Conservation (phyloP, 2,113 vertebrate species). For the Neomonachus schauinslandi region DNA sequence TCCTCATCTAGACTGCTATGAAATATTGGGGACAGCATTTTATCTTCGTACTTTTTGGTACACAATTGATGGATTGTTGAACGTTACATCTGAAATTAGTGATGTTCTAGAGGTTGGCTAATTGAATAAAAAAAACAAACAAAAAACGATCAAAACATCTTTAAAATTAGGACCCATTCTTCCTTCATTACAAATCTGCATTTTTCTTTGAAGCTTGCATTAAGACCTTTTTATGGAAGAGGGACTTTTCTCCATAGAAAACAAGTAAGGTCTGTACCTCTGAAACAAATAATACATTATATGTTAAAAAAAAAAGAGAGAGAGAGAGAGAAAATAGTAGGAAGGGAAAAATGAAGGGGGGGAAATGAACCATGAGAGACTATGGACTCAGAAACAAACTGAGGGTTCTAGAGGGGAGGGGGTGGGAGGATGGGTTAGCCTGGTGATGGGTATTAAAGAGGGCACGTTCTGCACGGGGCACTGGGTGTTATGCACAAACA, state of each 20-base stretch:
- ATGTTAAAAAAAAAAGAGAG: too few species aligned
- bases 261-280: not conserved
- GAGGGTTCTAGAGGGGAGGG: too few species aligned
- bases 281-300: too few species aligned
- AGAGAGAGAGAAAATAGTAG: too few species aligned
- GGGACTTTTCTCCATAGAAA: slow-evolving; percentile 9
- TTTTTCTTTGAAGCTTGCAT: slow-evolving; percentile 47
- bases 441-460: too few species aligned
- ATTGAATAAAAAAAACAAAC: too few species aligned
- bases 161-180: not conserved
- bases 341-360: too few species aligned
- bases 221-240: not conserved
- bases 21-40: not conserved
- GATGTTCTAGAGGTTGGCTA: not conserved
- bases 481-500: too few species aligned
- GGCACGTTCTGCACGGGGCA: too few species aligned
- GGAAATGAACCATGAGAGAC: too few species aligned
- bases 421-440: too few species aligned
- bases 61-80: not conserved
- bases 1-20: not conserved
- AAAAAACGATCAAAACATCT: not conserved
- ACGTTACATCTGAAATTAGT: not conserved
- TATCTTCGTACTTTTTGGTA: slow-evolving; percentile 29
- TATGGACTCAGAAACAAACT: too few species aligned
- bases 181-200: slow-evolving; percentile 9